These are phyloP conservation scores for Harpalus rubripes DNA, from an alignment of 2,888 invertebrate species.

Conservation along the genomic window DNA sequence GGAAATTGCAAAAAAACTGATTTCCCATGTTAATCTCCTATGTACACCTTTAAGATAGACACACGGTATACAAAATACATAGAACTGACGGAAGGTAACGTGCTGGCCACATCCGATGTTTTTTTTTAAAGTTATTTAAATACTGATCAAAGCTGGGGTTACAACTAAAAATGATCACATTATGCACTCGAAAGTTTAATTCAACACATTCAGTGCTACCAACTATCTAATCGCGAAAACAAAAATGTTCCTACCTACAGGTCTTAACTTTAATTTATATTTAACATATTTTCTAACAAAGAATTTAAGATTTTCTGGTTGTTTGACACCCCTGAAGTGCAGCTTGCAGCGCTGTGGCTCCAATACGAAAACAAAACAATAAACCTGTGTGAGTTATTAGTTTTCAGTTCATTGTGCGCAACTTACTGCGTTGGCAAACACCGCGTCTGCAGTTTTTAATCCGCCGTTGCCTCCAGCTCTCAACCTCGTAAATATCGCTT, in stretches of 20 bases:
- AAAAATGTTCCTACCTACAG: neutral
- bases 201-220: too few relatives aligned
- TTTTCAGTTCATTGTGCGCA: conserved; percentile 76
- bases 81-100: too few relatives aligned
- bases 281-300: neutral
- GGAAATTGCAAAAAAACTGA: too few relatives aligned
- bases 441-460: conserved; percentile 66
- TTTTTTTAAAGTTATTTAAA: too few relatives aligned
- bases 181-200: too few relatives aligned
- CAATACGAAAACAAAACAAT: conserved; percentile 76
- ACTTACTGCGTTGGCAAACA: conserved; percentile 63
- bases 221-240: too few relatives aligned
- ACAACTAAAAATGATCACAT: too few relatives aligned
- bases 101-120: too few relatives aligned
- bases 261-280: neutral
- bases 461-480: conserved; percentile 28
- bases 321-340: conserved; percentile 68
- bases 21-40: too few relatives aligned
- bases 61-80: too few relatives aligned
- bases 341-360: conserved; percentile 72
- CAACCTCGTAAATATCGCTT: conserved; percentile 56
- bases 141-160: too few relatives aligned
- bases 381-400: conserved; percentile 75
- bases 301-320: neutral
- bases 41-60: too few relatives aligned